These are phyloP conservation scores for Zeuzera pyrina DNA, from an alignment of 2,888 invertebrate genomes.

Conservation along the genomic window DNA sequence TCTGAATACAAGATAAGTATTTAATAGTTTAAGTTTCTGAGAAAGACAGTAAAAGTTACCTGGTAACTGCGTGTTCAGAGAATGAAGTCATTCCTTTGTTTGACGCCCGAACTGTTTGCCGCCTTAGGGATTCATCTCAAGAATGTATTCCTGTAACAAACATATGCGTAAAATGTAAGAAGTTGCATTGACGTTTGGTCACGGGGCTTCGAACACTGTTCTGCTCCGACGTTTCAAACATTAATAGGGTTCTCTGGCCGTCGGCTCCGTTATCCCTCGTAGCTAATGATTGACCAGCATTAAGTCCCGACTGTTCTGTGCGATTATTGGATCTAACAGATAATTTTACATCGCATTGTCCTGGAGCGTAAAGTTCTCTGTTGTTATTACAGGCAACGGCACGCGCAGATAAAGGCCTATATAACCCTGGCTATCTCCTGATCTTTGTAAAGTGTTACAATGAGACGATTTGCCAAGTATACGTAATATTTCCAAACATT, in stretches of 20 bases:
- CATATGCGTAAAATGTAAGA: constrained; percentile 30
- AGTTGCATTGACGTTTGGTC: constrained; percentile 70
- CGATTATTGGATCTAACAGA: constrained; percentile 74
- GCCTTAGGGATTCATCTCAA: constrained; percentile 47
- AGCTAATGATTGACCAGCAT: constrained; percentile 73
- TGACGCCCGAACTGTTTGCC: constrained; percentile 27
- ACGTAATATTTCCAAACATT: too few species aligned
- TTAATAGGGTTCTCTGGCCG: constrained; percentile 47
- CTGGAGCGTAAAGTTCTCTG: constrained; percentile 71
- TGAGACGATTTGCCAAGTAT: too few species aligned
- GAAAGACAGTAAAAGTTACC: constrained; percentile 44
- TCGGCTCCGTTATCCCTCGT: constrained; percentile 69
- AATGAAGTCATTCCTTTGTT: constrained; percentile 67
- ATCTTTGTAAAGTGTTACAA: too few species aligned
- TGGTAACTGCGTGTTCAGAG: constrained; percentile 31
- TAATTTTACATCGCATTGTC: constrained; percentile 73
- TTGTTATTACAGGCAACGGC: constrained; percentile 59
- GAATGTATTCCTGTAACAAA: constrained; percentile 31
- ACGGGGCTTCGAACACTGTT: constrained; percentile 21
- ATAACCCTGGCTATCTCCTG: too few species aligned
- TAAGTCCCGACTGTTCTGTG: constrained; percentile 67
- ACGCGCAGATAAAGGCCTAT: constrained; percentile 20
- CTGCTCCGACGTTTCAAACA: constrained; percentile 49
- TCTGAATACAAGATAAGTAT: not conserved
- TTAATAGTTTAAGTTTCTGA: constrained; percentile 20